phyloP scores from a whole-genome alignment of 2,888 invertebrate species.

The Taphrorychus bicolor region DNA sequence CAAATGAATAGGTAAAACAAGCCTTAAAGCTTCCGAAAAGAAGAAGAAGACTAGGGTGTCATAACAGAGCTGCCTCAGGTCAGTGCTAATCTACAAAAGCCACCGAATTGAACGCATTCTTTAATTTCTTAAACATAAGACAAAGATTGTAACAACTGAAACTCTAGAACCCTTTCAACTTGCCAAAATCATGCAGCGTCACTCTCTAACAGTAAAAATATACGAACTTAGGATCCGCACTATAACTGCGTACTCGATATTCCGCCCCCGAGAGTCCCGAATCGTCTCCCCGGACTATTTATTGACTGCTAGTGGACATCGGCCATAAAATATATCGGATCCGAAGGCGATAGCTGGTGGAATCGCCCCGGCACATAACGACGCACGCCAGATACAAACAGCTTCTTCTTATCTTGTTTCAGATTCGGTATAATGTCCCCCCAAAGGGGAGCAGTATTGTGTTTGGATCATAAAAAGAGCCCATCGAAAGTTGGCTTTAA shows the following conservation, averaged over 20 bases:
- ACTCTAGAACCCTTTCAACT: no score
- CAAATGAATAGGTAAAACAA: no score
- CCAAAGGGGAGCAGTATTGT: not conserved
- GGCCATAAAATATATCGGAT: slow-evolving; percentile 62
- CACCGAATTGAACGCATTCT: no score
- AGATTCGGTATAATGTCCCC: slow-evolving; percentile 21
- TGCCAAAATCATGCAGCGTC: no score
- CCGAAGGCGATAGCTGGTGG: slow-evolving; percentile 55
- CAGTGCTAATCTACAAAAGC: no score
- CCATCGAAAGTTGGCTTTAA: no score
- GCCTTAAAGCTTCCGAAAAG: no score
- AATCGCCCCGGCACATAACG: slow-evolving; percentile 57
- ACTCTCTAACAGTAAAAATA: no score
- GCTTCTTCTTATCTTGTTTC: slow-evolving; percentile 47
- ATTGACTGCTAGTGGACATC: slow-evolving; percentile 61
- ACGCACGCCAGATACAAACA: slow-evolving; percentile 58
- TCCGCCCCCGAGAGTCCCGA: slow-evolving; percentile 42
- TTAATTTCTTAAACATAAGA: no score
- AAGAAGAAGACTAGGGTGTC: no score
- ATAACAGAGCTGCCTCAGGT: no score
- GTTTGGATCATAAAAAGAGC: not conserved
- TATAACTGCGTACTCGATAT: slow-evolving; percentile 10
- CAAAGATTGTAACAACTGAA: no score
- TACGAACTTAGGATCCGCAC: not conserved
- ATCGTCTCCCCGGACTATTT: slow-evolving; percentile 54